These are phyloP conservation scores for Ochotona curzoniae DNA, from an alignment of 2,113 vertebrate genomes.

Conservation along the genomic window DNA sequence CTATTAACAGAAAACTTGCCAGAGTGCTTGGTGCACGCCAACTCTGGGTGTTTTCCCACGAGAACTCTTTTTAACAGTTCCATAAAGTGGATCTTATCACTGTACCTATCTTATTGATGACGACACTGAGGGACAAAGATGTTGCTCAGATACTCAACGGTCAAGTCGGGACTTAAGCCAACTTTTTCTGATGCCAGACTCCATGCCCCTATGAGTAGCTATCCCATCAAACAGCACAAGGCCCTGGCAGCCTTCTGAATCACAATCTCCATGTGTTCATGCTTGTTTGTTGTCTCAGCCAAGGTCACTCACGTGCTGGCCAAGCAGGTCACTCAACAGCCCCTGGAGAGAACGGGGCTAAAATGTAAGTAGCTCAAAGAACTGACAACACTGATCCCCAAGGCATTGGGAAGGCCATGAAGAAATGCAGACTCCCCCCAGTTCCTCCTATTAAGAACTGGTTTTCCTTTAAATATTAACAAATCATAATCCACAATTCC, in stretches of 20 bases:
- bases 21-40: neutral
- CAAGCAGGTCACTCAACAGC: neutral
- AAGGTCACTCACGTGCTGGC: neutral
- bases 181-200: neutral
- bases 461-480: neutral
- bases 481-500: neutral
- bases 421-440: neutral
- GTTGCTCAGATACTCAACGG: neutral
- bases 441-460: neutral
- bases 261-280: neutral
- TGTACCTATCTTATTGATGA: neutral
- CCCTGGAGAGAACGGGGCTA: neutral
- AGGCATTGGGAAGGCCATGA: neutral
- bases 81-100: neutral
- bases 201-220: neutral
- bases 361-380: conserved; percentile 35
- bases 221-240: neutral
- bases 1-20: neutral
- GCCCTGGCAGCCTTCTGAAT: neutral
- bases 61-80: neutral
- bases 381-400: neutral
- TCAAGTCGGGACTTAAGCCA: neutral
- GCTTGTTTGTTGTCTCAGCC: neutral
- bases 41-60: neutral
- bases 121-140: neutral